Evolutionary conservation across 64 coral and sea anemone species (phyloP), one percentile per base, ranked within the genome.

Genomic region (Dendronephthya gigantea): DNA sequence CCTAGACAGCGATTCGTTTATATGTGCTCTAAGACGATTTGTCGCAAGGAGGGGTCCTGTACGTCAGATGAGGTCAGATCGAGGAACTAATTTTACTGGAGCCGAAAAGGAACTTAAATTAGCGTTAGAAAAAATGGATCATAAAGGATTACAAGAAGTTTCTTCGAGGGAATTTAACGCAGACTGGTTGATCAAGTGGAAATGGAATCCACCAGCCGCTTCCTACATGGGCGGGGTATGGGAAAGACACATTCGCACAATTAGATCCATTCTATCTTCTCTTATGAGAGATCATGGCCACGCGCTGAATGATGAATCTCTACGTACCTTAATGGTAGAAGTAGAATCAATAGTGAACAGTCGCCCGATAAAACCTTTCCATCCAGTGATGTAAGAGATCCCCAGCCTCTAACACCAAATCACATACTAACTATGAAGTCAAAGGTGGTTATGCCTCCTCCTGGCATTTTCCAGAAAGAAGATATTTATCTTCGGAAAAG

Each of bases 291-390:
- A 84, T 22, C 33, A 48, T 47, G 83, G 83, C 8, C 45, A 33
- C 12, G 4, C 7, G 0, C 19, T 84, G 32, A 33, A 84, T 51
- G 83, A 84, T 29, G 45, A 84, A 50, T 50, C n/a, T 2, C 55
- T 84, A 30, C 45, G 83, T 28, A 87, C 85, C 59, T 33, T 87
- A 38, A 70, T 87, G 85, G 40, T 40, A 13, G 85, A 87, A 87
- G 58, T n/a, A 17, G 85, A 87, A 72, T 29, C 28, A 40, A 45
- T 87, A 9, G 35, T 87, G 10, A 87, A 87, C 41, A 45, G 41
- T 11, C 41, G 41, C 11, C 41, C 41, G n/a, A n/a, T n/a, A n/a
- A n/a, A n/a, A n/a, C 11, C 41, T 45, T 45, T 6, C 41, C 4
- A 11, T 45, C 11, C 41, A 45, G 41, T 45, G 11, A 45, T 11